Evolutionary conservation across 2,113 vertebrate species (phyloP).

Genomic region (Helogale parvula): DNA sequence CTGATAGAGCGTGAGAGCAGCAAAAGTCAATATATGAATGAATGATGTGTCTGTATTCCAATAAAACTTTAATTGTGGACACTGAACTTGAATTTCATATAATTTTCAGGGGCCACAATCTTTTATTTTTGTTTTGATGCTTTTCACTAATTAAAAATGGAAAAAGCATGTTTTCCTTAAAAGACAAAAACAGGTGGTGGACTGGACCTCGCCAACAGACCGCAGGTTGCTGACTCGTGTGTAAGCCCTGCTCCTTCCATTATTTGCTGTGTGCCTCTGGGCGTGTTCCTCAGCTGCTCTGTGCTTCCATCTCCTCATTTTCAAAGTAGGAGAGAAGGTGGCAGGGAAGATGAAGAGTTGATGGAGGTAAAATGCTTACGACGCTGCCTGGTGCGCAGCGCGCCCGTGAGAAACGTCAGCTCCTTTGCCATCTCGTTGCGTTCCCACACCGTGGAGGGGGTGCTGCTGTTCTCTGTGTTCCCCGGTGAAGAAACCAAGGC

Average conservation of each 20-base stretch:
- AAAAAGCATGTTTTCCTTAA: not conserved
- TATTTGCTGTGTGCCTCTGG: too few relatives aligned
- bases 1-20: not conserved
- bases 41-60: not conserved
- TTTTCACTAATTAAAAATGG: not conserved
- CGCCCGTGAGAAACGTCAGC: not conserved
- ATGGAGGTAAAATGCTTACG: not conserved
- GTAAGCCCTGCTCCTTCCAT: not conserved
- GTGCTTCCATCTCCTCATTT: not conserved
- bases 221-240: too few relatives aligned
- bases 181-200: not conserved
- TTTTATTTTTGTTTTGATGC: not conserved
- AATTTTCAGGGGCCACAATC: not conserved
- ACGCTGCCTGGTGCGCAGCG: not conserved
- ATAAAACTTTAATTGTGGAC: not conserved
- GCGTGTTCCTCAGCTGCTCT: not conserved
- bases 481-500: not conserved
- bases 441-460: not conserved
- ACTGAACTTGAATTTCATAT: conserved; percentile 9
- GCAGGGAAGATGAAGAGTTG: not conserved
- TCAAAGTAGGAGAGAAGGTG: not conserved
- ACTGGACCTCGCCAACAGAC: not conserved
- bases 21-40: not conserved
- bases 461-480: not conserved
- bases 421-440: not conserved